Conservation (phyloP, 2,797 vertebrate species). For the Aldrovandia affinis region DNA sequence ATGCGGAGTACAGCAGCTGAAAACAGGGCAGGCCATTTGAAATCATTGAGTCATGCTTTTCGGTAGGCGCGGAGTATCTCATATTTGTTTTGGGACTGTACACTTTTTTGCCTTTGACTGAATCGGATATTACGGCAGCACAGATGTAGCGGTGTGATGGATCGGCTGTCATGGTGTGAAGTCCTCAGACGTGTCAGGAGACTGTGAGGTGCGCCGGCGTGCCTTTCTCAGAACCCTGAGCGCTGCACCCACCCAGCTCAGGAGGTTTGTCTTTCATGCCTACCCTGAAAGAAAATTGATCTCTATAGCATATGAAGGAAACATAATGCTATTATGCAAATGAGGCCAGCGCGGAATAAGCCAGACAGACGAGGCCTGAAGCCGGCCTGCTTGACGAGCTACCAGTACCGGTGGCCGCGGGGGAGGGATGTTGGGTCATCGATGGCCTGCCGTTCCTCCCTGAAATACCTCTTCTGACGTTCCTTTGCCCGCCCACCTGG, state of each 20-base stretch:
- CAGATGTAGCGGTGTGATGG: background rate
- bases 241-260: too few relatives aligned
- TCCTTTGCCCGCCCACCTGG: slow-evolving; percentile 2
- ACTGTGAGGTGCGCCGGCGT: background rate
- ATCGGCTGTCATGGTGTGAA: background rate
- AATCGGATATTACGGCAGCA: background rate
- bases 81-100: background rate
- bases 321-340: slow-evolving; percentile 25
- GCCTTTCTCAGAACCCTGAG: background rate
- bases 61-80: too few relatives aligned
- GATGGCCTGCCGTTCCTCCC: slow-evolving; percentile 8
- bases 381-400: too few relatives aligned
- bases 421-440: too few relatives aligned
- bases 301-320: background rate
- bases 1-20: too few relatives aligned
- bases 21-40: too few relatives aligned
- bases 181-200: background rate
- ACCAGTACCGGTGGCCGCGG: too few relatives aligned
- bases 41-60: too few relatives aligned
- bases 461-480: slow-evolving; percentile 24
- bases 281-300: slow-evolving; percentile 23
- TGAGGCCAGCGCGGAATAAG: background rate
- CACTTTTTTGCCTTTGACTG: background rate
- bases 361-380: background rate
- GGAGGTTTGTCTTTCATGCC: slow-evolving; percentile 25